phyloP scores from a whole-genome alignment of 2,113 vertebrate genomes.

The Rhipidura dahli region DNA sequence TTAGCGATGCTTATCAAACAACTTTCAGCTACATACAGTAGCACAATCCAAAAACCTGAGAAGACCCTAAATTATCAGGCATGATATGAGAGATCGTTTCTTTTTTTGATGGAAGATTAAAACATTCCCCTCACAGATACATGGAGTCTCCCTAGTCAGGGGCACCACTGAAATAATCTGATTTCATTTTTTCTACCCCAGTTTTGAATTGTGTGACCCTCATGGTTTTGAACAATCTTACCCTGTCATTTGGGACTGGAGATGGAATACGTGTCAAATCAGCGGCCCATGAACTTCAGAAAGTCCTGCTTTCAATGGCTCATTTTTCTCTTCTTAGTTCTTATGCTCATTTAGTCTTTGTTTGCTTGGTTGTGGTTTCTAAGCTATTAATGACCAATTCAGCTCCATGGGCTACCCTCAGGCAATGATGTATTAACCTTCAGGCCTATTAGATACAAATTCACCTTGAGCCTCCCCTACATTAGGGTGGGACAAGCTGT shows the following conservation, averaged over 20 bases:
- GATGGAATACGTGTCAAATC: not conserved
- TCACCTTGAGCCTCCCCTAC: not conserved
- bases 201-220: not conserved
- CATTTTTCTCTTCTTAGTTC: not conserved
- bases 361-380: not conserved
- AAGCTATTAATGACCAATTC: not conserved
- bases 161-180: not conserved
- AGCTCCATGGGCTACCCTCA: not conserved
- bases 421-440: not conserved
- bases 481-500: not conserved
- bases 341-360: not conserved
- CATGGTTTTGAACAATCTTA: not conserved
- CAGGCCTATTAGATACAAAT: not conserved
- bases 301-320: not conserved
- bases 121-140: not conserved
- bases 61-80: slow-evolving; percentile 42
- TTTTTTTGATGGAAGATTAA: slow-evolving; percentile 4
- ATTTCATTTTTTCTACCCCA: not conserved
- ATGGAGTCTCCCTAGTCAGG: not conserved
- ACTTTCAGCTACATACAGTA: slow-evolving; percentile 49
- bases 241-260: not conserved
- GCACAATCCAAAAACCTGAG: slow-evolving; percentile 60
- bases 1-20: slow-evolving; percentile 66
- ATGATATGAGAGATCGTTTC: not conserved
- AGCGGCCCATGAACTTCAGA: not conserved